phyloP scores from a whole-genome alignment of 2,888 invertebrate genomes.

The Seira ritae region DNA sequence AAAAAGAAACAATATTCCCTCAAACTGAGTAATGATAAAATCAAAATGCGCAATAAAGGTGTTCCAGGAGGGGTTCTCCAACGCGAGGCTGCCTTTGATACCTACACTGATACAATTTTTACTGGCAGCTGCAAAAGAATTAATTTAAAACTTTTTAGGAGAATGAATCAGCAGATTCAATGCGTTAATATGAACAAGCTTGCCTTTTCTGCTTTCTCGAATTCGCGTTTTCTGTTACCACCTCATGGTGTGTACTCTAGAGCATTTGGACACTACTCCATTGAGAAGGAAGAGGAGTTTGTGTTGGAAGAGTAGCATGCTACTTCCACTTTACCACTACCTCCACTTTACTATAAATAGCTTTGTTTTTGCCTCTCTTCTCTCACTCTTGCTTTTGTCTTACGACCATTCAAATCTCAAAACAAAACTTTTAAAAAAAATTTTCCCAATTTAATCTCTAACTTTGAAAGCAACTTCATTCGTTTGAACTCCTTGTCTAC shows the following conservation, averaged over 20 bases:
- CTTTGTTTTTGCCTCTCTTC: background rate
- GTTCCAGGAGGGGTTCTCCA: background rate
- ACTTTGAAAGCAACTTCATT: too few species aligned
- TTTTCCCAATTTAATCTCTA: too few species aligned
- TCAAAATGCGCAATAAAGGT: background rate
- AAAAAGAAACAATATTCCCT: background rate
- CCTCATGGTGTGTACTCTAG: background rate
- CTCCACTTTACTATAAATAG: too few species aligned
- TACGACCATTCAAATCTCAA: too few species aligned
- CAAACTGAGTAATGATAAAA: background rate
- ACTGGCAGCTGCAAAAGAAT: background rate
- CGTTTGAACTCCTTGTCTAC: too few species aligned
- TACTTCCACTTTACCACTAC: background rate
- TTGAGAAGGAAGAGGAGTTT: background rate
- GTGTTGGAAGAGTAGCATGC: background rate
- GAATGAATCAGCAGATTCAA: background rate
- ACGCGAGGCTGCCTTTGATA: background rate
- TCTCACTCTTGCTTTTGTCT: background rate
- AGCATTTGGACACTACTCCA: background rate
- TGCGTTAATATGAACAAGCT: background rate
- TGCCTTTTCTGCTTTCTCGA: background rate
- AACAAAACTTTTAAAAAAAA: too few species aligned
- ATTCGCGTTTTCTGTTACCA: background rate
- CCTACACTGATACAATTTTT: background rate
- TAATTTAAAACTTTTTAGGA: background rate